Evolutionary conservation across 2,888 invertebrate species (phyloP).

Genomic region (Ecliptopera silaceata): DNA sequence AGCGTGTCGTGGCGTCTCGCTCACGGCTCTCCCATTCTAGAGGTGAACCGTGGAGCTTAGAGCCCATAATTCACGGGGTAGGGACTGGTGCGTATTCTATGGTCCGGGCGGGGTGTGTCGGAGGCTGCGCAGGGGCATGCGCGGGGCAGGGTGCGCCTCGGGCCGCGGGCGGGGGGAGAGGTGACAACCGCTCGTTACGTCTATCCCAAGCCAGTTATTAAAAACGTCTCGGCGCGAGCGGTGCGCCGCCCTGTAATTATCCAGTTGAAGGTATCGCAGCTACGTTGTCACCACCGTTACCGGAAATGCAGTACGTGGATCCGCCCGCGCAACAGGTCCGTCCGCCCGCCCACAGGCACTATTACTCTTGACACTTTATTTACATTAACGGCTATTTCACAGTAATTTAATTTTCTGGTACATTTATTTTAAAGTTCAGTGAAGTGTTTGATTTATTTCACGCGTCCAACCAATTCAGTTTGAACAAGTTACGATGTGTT

Average conservation of each 20-base stretch:
- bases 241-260: constrained; percentile 83
- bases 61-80: constrained; percentile 70
- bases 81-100: constrained; percentile 23
- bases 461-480: constrained; percentile 8
- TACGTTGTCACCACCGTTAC: constrained; percentile 73
- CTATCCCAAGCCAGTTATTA: constrained; percentile 83
- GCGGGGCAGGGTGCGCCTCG: constrained; percentile 56
- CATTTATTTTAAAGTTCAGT: constrained; percentile 30
- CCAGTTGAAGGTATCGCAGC: constrained; percentile 74
- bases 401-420: constrained; percentile 28
- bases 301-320: constrained; percentile 81
- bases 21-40: constrained; percentile 50
- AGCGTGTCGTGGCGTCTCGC: constrained; percentile 50
- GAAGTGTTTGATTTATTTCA: constrained; percentile 28
- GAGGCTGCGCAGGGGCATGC: constrained; percentile 63
- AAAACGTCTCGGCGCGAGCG: constrained; percentile 84
- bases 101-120: constrained; percentile 58
- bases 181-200: constrained; percentile 83
- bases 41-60: constrained; percentile 15
- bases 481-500: not conserved
- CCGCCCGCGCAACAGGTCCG: constrained; percentile 80
- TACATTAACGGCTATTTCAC: constrained; percentile 35
- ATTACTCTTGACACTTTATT: constrained; percentile 52
- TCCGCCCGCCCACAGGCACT: constrained; percentile 67
- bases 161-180: constrained; percentile 69